Evolutionary conservation across 2,888 invertebrate genomes (phyloP), one percentile per base, ranked within the genome.

Genomic region (Cerceris ruficornis): DNA sequence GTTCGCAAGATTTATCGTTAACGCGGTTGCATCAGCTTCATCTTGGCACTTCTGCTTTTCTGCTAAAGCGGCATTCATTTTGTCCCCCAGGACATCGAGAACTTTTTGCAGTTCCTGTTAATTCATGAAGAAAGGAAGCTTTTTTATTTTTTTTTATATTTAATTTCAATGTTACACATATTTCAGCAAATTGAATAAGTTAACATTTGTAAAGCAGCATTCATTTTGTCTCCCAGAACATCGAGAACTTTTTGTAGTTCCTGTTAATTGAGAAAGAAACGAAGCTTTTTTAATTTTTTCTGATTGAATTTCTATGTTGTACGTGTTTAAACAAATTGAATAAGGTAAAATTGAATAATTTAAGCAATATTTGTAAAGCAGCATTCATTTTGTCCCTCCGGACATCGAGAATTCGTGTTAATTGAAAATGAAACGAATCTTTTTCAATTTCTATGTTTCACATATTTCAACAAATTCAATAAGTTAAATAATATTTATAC

Each of bases 21-120:
- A 94, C 6, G 96, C 96, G 0, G 98, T 98, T 50, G 96, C 96
- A 87, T 98, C 98, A 0, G 98, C 98, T 93, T 98, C 98, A 55
- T 96, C 95, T 92, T 98, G 98, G 91, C 98, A 98, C 88, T 96
- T 96, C 92, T 97, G 94, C 90, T 98, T 98, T 85, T 96, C 96
- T 59, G 95, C 95, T 11, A 97, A 95, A 0, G 98, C 98, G 82
- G 95, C 95, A 89, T 98, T 97, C 93, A 97, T 98, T 85, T 97
- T 96, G 80, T 95, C 95, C 79, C 97, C 95, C 81, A 98, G 93
- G 14, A 95, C 94, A 69, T 94, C 95, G 13, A 98, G 93, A 88
- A 97, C 95, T 84, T 95, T 95, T 92, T 98, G 98, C 61, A 98
- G 93, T 88, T 95, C 94, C 94, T 96, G 77, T 7, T 6, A 50